Percentiles rank a stretch among this genome's conserved stretches.
Conservation (phyloP, 2,797 vertebrate genomes). For the Ptychobarbus kaznakovi region DNA sequence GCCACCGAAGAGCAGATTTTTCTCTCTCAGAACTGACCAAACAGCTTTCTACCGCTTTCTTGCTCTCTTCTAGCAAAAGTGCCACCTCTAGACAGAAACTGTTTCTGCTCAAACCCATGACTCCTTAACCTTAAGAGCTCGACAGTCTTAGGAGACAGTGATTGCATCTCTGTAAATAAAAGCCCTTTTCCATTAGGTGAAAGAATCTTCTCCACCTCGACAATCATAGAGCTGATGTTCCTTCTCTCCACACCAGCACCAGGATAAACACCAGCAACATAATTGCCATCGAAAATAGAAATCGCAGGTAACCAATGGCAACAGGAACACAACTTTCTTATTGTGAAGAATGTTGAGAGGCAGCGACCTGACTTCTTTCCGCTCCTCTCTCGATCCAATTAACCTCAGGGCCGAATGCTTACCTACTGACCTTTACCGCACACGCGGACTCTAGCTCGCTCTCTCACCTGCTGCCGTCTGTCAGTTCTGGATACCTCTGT, state of each 20-base stretch:
- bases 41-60: conserved; percentile 67
- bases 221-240: conserved; percentile 50
- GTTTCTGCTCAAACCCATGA: conserved; percentile 6
- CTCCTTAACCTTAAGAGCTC: conserved; percentile 29
- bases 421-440: conserved; percentile 52
- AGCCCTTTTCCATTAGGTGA: conserved; percentile 28
- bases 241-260: conserved; percentile 56
- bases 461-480: conserved; percentile 52
- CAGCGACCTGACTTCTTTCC: conserved; percentile 49
- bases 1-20: not conserved
- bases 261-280: conserved; percentile 71
- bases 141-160: conserved; percentile 14
- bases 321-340: conserved; percentile 71
- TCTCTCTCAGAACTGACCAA: not conserved
- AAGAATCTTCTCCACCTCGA: conserved; percentile 34
- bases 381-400: conserved; percentile 61
- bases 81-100: conserved; percentile 32
- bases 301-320: conserved; percentile 79
- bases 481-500: conserved; percentile 32
- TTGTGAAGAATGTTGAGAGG: conserved; percentile 62
- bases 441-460: not conserved
- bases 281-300: conserved; percentile 74
- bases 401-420: conserved; percentile 55
- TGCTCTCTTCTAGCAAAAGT: conserved; percentile 79
- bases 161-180: conserved; percentile 33